Conservation (phyloP, 2,797 vertebrate genomes). For the Enteromius unitaeniatus region DNA sequence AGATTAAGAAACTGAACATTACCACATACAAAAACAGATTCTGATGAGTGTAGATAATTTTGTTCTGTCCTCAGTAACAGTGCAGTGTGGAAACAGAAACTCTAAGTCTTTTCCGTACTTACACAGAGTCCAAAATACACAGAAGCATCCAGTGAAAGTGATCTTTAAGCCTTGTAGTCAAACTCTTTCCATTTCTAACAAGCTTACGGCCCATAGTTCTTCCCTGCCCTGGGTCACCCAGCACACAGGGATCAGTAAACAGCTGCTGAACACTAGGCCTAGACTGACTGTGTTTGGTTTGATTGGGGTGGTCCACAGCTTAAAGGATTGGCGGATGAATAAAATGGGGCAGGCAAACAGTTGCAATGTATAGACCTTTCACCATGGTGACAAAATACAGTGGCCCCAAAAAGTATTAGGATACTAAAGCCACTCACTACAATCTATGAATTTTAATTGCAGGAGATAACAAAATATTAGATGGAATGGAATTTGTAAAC, state of each 20-base stretch:
- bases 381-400: constrained; percentile 47
- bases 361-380: constrained; percentile 60
- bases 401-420: not conserved
- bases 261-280: constrained; percentile 37
- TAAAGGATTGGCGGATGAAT: constrained; percentile 70
- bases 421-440: not conserved
- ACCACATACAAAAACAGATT: not conserved
- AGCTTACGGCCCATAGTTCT: constrained; percentile 58
- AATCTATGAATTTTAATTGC: constrained; percentile 9
- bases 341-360: constrained; percentile 66
- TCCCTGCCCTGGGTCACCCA: constrained; percentile 53
- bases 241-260: constrained; percentile 48
- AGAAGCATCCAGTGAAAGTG: constrained; percentile 43
- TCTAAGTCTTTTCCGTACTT: constrained; percentile 41
- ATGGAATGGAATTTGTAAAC: not conserved
- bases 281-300: constrained; percentile 39
- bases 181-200: constrained; percentile 58
- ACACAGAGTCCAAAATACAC: constrained; percentile 49
- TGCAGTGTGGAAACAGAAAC: constrained; percentile 12
- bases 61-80: constrained; percentile 2
- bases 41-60: not conserved
- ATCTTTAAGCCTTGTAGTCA: constrained; percentile 55
- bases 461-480: not conserved
- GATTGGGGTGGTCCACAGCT: constrained; percentile 64
- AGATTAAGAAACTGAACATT: not conserved